Evolutionary conservation across 2,113 vertebrate species (phyloP).

Genomic region (Apteryx owenii): DNA sequence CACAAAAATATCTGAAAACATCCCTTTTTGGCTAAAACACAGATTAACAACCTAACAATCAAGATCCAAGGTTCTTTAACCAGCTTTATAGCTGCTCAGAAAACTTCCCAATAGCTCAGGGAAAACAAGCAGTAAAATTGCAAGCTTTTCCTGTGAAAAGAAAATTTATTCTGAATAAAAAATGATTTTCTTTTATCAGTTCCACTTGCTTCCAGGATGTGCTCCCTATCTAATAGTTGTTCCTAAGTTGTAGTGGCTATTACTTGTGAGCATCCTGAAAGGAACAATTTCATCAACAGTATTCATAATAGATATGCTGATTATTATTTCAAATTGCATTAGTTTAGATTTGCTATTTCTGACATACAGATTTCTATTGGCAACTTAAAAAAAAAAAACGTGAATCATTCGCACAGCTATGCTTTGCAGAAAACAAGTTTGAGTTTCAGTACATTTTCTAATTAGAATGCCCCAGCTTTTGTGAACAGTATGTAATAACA

Average conservation of each 20-base stretch:
- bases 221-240: not conserved
- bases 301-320: no score
- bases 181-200: not conserved
- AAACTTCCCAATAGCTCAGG: not conserved
- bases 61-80: not conserved
- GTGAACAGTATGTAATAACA: no score
- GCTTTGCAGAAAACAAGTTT: not conserved
- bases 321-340: not conserved
- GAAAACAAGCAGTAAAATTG: no score
- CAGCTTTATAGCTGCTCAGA: not conserved
- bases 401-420: not conserved
- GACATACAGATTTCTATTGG: not conserved
- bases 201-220: not conserved
- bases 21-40: not conserved
- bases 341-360: not conserved
- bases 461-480: not conserved
- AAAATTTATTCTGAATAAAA: not conserved
- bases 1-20: not conserved
- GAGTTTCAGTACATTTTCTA: not conserved
- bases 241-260: not conserved
- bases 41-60: no score
- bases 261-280: not conserved
- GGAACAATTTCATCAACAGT: not conserved
- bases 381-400: not conserved
- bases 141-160: not conserved